Base-by-base conservation (phyloP, 2,888 invertebrate species). In the Heliconius sara region DNA sequence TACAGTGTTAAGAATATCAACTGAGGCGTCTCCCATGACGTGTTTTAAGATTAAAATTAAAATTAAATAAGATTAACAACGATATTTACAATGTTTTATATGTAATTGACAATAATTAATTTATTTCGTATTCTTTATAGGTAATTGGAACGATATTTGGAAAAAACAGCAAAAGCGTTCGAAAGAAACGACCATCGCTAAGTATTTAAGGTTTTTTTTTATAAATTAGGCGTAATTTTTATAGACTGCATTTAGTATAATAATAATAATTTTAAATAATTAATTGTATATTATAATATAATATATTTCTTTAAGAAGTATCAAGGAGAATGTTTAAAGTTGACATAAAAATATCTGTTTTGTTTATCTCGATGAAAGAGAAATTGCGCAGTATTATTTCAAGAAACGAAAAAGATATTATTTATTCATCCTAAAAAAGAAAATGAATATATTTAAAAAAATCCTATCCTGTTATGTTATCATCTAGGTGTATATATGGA, bases 81-180 rank as follows among this genome's bases (percentile, higher is more conserved):
- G 19, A 47, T 19, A 52, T 52, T 52, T 6, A 19, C 19, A 6
- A 19, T 52, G 10, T 60, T 25, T 25, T 4, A 63, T 4, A 25
- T 27, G 27, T 27, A 27, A 27, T 27, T 27, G n/a, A n/a, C n/a
- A n/a, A n/a, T 9, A 22, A 16, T 39, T 39, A n/a, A 43, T 12
- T 39, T 68, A 39, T 25, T 68, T 2, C 4, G 10, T 13, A 25
- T 87, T 68, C 83, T 88, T 86, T 81, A 76, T 93, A 96, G 96
- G 96, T 96, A 84, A 96, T 97, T 87, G 97, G 97, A 77, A 97
- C 97, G 91, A 97, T 97, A 91, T 97, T 97, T 88, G 97, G 97
- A 68, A 97, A 97, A 92, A 97, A 97, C 91, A 97, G 96, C 86
- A 97, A 97, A 89, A 97, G 96, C 83, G 97, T 97, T 85, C 94